Conservation (phyloP, 1,140 invertebrate species). For the Radopholus similis region DNA sequence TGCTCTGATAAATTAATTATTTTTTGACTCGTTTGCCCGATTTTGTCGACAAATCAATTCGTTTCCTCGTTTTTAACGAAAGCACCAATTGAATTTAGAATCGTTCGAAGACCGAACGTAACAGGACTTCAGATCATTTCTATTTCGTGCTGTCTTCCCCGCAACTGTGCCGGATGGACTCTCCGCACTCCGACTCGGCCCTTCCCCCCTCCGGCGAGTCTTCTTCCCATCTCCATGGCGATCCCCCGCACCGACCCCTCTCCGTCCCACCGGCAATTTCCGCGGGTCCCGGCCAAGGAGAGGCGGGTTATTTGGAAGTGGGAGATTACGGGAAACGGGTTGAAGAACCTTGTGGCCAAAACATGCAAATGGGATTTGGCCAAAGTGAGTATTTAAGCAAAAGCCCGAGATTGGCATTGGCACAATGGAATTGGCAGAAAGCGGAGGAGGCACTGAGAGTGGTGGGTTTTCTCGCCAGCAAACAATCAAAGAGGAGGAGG, state of each 20-base stretch:
- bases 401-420: not conserved
- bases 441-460: not conserved
- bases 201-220: not conserved
- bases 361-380: not conserved
- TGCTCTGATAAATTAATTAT: too few relatives aligned
- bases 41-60: too few relatives aligned
- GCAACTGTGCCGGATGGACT: too few relatives aligned
- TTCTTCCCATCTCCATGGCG: not conserved
- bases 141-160: too few relatives aligned
- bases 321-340: not conserved
- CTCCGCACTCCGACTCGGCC: not conserved
- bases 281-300: not conserved
- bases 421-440: not conserved
- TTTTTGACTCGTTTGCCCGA: too few relatives aligned
- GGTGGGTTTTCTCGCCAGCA: not conserved
- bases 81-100: too few relatives aligned
- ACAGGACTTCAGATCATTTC: too few relatives aligned
- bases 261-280: not conserved
- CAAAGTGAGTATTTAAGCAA: not conserved
- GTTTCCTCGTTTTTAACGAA: too few relatives aligned
- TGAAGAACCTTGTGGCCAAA: too few relatives aligned
- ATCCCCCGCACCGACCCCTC: not conserved
- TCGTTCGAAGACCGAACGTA: too few relatives aligned
- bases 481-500: not conserved
- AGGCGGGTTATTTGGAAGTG: not conserved